phyloP scores from a whole-genome alignment of 2,888 invertebrate genomes.

The Hetaerina titia region DNA sequence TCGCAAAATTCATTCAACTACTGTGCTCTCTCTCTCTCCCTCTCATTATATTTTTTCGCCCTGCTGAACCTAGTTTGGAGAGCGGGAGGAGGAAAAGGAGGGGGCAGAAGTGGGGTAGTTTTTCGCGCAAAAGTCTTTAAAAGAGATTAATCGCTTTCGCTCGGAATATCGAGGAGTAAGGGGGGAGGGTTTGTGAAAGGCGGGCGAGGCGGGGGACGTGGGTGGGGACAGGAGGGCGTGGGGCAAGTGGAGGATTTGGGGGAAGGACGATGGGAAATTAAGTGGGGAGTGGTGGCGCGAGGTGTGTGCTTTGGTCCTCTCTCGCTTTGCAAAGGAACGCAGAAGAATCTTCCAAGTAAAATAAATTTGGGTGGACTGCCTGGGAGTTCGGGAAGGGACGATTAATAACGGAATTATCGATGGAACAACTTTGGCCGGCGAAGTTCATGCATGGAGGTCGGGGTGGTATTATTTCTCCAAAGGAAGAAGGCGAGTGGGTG shows the following conservation, averaged over 20 bases:
- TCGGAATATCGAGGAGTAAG: not conserved
- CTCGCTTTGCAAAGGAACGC: not conserved
- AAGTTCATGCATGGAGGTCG: not conserved
- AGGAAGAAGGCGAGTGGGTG: not conserved
- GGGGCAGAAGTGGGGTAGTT: not conserved
- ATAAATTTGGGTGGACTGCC: constrained; percentile 3
- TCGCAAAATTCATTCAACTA: not conserved
- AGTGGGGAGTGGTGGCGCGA: too few species aligned
- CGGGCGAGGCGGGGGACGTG: too few species aligned
- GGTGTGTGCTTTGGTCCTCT: too few species aligned
- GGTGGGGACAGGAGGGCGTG: not conserved
- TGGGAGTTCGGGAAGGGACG: not conserved
- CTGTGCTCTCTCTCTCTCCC: not conserved
- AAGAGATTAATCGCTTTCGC: constrained; percentile 23
- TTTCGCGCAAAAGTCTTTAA: not conserved
- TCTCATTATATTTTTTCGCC: constrained; percentile 5
- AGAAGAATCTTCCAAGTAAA: not conserved
- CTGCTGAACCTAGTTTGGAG: too few species aligned
- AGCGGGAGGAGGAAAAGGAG: not conserved
- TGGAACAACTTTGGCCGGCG: constrained; percentile 31
- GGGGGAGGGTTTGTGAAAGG: not conserved
- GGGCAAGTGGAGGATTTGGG: not conserved
- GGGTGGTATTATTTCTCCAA: not conserved
- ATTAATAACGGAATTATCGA: constrained; percentile 52
- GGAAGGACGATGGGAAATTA: not conserved